These are phyloP conservation scores for Micromesistius poutassou DNA, from an alignment of 2,797 vertebrate genomes.

Conservation along the genomic window DNA sequence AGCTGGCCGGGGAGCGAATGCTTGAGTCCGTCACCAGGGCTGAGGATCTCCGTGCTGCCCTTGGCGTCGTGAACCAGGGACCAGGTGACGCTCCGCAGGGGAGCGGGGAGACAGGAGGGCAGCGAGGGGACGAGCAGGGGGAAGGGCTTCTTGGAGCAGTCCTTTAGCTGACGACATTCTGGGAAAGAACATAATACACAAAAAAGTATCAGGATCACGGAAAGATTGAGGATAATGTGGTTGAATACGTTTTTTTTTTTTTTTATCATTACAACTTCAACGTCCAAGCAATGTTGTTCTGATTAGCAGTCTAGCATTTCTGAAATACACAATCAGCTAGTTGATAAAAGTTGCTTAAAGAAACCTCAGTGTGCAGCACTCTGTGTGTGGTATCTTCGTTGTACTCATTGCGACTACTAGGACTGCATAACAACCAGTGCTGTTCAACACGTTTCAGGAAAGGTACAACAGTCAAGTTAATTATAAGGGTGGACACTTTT, in stretches of 20 bases:
- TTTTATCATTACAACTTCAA: not conserved
- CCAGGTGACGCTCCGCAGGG: constrained; percentile 77
- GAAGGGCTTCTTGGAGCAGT: constrained; percentile 60
- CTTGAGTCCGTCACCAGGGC: constrained; percentile 64
- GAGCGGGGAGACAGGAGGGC: constrained; percentile 68
- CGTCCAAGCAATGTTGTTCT: not conserved
- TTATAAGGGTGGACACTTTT: not conserved
- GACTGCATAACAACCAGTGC: not conserved
- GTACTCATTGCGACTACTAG: not conserved
- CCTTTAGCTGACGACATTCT: constrained; percentile 55
- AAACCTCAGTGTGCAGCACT: not conserved
- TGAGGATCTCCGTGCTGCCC: constrained; percentile 70
- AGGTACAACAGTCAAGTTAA: not conserved
- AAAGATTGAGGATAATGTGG: too few species aligned
- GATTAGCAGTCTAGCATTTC: not conserved
- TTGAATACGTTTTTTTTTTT: too few species aligned
- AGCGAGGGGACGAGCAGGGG: constrained; percentile 65
- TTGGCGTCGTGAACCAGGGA: constrained; percentile 63
- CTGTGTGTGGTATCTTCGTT: not conserved
- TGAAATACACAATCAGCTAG: not conserved
- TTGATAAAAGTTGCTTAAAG: not conserved
- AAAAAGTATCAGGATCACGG: not conserved
- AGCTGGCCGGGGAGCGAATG: constrained; percentile 69
- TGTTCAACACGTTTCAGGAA: not conserved
- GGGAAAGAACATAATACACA: not conserved